Conservation (phyloP, 2,888 invertebrate genomes). For the Tinea semifulvella region DNA sequence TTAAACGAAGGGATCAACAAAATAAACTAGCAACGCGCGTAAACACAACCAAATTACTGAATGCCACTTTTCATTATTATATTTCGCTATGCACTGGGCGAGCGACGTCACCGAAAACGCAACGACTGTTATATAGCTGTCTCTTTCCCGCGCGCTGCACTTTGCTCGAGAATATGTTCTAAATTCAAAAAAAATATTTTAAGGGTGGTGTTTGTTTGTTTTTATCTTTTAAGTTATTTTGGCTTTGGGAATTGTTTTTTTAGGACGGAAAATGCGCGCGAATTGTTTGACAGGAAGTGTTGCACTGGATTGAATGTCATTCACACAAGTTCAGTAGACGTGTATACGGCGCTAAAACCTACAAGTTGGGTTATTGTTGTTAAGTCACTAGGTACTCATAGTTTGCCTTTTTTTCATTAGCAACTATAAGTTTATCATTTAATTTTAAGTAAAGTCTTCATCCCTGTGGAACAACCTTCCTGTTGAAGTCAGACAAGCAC, state of each 20-base stretch:
- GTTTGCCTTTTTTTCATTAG: no score
- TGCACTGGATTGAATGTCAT: conserved; percentile 2
- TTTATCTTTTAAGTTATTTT: not conserved
- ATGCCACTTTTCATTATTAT: conserved; percentile 63
- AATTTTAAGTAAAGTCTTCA: no score
- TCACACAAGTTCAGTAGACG: not conserved
- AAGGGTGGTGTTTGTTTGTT: conserved; percentile 27
- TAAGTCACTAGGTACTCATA: no score
- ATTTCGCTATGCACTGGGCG: conserved; percentile 59
- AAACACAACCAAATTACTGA: conserved; percentile 65
- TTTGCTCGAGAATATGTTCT: conserved; percentile 40
- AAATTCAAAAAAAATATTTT: conserved; percentile 40
- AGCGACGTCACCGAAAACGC: conserved; percentile 55
- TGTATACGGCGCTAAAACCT: not conserved
- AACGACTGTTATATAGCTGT: conserved; percentile 38
- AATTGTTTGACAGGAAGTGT: not conserved
- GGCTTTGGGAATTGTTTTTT: not conserved
- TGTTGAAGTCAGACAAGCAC: no score
- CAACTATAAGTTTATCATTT: no score
- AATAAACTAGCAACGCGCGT: conserved; percentile 63
- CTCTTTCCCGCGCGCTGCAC: conserved; percentile 41
- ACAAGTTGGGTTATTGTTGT: no score
- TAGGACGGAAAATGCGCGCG: not conserved
- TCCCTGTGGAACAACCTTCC: no score
- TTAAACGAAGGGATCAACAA: conserved; percentile 30